Base-by-base conservation (phyloP, 2,888 invertebrate species). In the Sphaeridia pumilis region DNA sequence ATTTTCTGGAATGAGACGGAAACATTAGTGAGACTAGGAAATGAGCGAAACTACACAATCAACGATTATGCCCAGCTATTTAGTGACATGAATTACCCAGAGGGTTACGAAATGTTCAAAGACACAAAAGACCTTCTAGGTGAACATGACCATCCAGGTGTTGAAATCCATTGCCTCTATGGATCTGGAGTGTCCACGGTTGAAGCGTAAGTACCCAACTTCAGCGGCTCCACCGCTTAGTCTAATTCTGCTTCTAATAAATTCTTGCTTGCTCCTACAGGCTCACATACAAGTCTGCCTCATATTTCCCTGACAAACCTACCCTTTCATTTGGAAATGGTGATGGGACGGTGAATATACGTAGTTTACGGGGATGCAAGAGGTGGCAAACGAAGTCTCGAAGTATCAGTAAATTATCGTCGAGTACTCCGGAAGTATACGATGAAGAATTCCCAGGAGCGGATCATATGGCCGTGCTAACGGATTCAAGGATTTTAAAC, bases 331-430 rank as follows among this genome's bases (percentile, higher is more conserved):
- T 75, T 63, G 97, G 94, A 3, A 82, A 90, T 69, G 98, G 98
- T 1, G 98, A 98, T 74, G 97, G 97, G 14, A 97, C 97, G 0
- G 97, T 97, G 0, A 97, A 97, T 74, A 68, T 78, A 56, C 78
- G 89, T 58, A 94, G 94, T 52, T 76, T 97, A 20, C 74, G 78
- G 65, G 92, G 84, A 2, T 97, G 97, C 70, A 71, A 78, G 47
- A 74, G 76, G 57, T 97, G 94, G 94, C n/a, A n/a, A n/a, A n/a
- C n/a, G n/a, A n/a, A n/a, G n/a, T n/a, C n/a, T n/a, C n/a, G n/a
- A n/a, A n/a, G n/a, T n/a, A n/a, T n/a, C n/a, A n/a, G n/a, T n/a
- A n/a, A n/a, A n/a, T n/a, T n/a, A n/a, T n/a, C n/a, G n/a, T n/a
- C n/a, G n/a, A n/a, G n/a, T n/a, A n/a, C n/a, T n/a, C 27, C 46